Conservation (phyloP, 2,113 vertebrate genomes). For the Tylochromis polylepis region DNA sequence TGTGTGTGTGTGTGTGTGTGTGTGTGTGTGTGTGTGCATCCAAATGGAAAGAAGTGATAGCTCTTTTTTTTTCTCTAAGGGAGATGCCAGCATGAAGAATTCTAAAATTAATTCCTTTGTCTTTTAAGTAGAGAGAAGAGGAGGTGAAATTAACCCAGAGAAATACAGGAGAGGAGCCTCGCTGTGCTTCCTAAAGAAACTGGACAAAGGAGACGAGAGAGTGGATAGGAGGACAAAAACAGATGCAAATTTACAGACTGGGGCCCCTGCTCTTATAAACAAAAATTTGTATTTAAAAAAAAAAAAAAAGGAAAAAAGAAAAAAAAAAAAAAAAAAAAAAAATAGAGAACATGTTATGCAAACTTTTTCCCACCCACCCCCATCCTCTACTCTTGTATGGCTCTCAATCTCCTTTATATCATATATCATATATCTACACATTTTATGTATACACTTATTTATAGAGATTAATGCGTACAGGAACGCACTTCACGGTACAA, state of each 20-base stretch:
- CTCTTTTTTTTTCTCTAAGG: not conserved
- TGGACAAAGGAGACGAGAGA: not conserved
- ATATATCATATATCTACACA: too few species aligned
- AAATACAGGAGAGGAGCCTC: not conserved
- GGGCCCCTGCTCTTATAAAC: not conserved
- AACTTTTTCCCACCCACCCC: too few species aligned
- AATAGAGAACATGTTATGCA: too few species aligned
- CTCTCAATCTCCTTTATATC: too few species aligned
- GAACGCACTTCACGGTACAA: too few species aligned
- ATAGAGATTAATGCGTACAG: too few species aligned
- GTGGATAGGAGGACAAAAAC: not conserved
- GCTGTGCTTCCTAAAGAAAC: not conserved
- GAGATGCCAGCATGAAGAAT: not conserved
- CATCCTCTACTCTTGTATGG: too few species aligned
- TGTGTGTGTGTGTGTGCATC: not conserved
- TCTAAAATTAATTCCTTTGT: conserved; percentile 24
- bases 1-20: not conserved
- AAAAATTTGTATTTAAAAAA: not conserved
- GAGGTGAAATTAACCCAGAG: not conserved
- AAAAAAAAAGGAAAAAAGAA: not conserved
- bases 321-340: too few species aligned
- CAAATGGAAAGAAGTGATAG: not conserved
- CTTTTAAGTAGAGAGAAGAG: not conserved
- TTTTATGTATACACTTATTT: too few species aligned
- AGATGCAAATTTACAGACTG: not conserved